Base-by-base conservation (phyloP, 2,113 vertebrate species). In the Helogale parvula region DNA sequence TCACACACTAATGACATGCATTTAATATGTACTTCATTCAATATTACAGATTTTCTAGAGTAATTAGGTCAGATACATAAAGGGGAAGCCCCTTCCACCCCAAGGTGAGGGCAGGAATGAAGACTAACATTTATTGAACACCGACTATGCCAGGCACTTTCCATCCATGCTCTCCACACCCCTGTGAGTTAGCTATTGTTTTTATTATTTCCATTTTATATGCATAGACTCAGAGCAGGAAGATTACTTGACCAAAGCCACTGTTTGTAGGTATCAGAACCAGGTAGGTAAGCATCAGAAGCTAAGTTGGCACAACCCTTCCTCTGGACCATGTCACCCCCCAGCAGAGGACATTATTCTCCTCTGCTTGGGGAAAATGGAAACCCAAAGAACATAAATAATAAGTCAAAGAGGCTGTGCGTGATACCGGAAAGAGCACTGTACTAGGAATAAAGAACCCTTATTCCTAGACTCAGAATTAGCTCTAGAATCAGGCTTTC, bases 31-130 rank as follows among this genome's bases (percentile, higher is more conserved):
- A 71, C 29, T 96, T 74, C 38, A 76, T 71, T 82, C 27, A 29
- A 7, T 38, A 60, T 74, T 47, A 81, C 60, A 82, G 85, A 72
- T 81, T 38, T 54, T 27, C 69, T 66, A 79, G 35, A 74, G 13
- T 47, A 84, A 90, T 94, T 93, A 94, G 84, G 88, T 65, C 93
- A 69, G 29, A 33, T 54, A 54, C 60, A 54, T 77, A 93, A 47
- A 88, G 33, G n/a, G 21, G 54, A 89, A 83, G 74, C 9, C 84
- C 54, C 66, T 85, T 71, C 89, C 50, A 25, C 23, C 76, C 27
- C 52, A 66, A 72, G 45, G 9, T 68, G 66, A 93, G 15, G n/a
- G 21, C 38, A 89, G 79, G 45, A 87, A 45, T 3, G 25, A 77
- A 80, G 69, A 72, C 25, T 47, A 79, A 47, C 31, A 33, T 68